Percentiles rank a stretch among this genome's conserved stretches.
Conservation (phyloP, 1,140 invertebrate species). For the Caenorhabditis elegans region DNA sequence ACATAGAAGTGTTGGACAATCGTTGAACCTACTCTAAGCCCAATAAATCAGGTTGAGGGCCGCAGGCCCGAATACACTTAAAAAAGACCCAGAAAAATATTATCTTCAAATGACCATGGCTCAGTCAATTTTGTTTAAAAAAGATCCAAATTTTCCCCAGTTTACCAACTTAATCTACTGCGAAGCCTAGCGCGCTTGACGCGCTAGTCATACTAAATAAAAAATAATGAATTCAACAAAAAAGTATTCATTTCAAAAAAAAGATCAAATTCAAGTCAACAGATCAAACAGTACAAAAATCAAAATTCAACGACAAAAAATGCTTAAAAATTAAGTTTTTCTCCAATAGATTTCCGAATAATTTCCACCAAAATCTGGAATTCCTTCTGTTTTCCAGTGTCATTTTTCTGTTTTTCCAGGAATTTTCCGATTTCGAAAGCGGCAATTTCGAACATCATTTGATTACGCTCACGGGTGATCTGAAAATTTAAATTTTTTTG, state of each 20-base stretch:
- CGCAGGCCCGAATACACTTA: no score
- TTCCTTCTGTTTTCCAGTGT: not conserved
- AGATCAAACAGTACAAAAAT: not conserved
- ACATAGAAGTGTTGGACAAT: no score
- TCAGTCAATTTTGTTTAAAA: no score
- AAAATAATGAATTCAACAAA: not conserved
- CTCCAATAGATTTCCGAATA: not conserved
- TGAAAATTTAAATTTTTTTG: not conserved
- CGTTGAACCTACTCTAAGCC: no score
- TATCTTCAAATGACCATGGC: no score
- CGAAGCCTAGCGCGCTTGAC: no score
- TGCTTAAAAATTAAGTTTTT: not conserved
- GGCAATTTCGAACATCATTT: slow-evolving; percentile 37
- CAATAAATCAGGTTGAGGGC: no score
- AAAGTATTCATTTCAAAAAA: not conserved
- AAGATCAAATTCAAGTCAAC: not conserved
- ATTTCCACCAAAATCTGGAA: not conserved
- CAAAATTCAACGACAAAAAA: not conserved
- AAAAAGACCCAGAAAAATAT: no score
- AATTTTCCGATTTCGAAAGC: slow-evolving; percentile 38
- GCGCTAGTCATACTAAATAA: no score
- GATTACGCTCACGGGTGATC: slow-evolving; percentile 33
- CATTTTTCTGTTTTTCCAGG: not conserved
- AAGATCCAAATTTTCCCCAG: no score
- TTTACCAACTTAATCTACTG: no score